These are phyloP conservation scores for Rhinopomastus cyanomelas DNA, from an alignment of 2,113 vertebrate species.

Conservation along the genomic window DNA sequence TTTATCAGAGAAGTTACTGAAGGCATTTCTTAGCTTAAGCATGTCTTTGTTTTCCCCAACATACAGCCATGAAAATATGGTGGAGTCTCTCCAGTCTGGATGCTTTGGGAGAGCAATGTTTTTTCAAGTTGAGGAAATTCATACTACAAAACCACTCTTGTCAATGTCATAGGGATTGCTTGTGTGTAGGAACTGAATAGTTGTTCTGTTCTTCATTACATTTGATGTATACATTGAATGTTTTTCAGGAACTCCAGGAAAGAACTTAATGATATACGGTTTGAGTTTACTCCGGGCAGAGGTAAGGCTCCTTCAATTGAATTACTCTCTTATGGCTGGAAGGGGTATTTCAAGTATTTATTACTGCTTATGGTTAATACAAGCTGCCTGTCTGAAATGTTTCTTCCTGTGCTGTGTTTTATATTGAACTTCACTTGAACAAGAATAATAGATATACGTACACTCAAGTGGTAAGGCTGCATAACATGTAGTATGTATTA, in stretches of 20 bases:
- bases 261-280: slow-evolving; percentile 97
- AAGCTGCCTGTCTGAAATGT: slow-evolving; percentile 42
- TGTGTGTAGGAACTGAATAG: background rate
- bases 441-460: background rate
- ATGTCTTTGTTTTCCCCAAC: background rate
- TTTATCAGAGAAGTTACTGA: background rate
- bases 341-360: slow-evolving; percentile 59
- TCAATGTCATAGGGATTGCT: background rate
- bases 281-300: slow-evolving; percentile 97
- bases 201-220: slow-evolving; percentile 36
- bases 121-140: background rate
- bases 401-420: slow-evolving; percentile 31
- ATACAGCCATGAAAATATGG: background rate
- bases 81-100: background rate
- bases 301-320: slow-evolving; percentile 78
- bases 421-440: background rate
- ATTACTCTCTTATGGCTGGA: slow-evolving; percentile 62
- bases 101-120: background rate
- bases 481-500: background rate
- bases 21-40: background rate
- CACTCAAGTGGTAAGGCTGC: background rate
- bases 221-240: slow-evolving; percentile 63
- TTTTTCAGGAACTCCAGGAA: slow-evolving; percentile 93
- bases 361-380: slow-evolving; percentile 48
- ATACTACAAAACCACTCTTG: background rate